Evolutionary conservation across 92 coral and sea anemone genomes (phyloP).

Genomic region (Epizoanthus illoricatus): DNA sequence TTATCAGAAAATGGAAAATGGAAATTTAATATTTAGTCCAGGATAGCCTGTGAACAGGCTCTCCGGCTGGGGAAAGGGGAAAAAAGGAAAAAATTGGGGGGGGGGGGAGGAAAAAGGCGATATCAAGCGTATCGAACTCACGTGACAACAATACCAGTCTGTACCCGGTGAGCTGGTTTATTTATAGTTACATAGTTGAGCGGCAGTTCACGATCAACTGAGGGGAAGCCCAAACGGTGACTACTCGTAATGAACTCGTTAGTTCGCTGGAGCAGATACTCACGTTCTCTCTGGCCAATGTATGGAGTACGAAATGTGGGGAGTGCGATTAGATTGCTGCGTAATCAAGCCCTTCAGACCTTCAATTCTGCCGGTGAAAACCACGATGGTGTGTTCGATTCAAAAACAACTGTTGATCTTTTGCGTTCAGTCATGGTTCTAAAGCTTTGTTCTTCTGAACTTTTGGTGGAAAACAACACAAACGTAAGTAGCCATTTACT

Average conservation of each 20-base stretch:
- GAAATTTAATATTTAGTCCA: too few species aligned
- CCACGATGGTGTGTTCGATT: constrained; percentile 23
- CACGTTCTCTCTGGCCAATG: background rate
- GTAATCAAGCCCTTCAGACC: background rate
- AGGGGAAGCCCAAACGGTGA: too few species aligned
- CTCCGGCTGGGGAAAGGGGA: too few species aligned
- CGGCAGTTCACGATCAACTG: too few species aligned
- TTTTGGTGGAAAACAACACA: constrained; percentile 69
- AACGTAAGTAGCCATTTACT: constrained; percentile 49
- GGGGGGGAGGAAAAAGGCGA: too few species aligned
- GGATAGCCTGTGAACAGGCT: too few species aligned
- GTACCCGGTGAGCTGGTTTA: too few species aligned
- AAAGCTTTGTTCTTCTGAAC: constrained; percentile 71
- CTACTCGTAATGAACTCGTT: background rate
- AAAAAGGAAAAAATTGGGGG: too few species aligned
- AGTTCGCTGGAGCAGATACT: background rate
- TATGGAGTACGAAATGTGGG: background rate
- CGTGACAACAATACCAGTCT: too few species aligned
- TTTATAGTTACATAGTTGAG: too few species aligned
- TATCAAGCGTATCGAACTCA: too few species aligned
- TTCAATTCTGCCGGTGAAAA: background rate
- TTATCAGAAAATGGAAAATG: too few species aligned
- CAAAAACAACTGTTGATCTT: constrained; percentile 62
- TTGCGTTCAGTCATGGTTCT: constrained; percentile 73
- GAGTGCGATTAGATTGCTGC: background rate